A percentile compares a stretch with the other conserved stretches of the same genome.
phyloP scores from a whole-genome alignment of 2,797 vertebrate genomes.

The Microtus californicus region DNA sequence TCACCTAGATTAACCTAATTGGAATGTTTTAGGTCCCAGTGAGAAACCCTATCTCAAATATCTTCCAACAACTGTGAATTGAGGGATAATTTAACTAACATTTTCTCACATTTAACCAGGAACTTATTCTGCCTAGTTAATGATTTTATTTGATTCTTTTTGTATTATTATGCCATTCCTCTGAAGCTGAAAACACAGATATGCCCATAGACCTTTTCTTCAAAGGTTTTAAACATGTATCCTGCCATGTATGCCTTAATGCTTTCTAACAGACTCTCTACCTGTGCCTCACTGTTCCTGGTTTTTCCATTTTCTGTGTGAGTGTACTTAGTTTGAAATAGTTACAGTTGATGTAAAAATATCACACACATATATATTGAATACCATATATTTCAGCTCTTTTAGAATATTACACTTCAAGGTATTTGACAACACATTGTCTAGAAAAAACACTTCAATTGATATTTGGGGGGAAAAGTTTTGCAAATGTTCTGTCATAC shows the following conservation, averaged over 20 bases:
- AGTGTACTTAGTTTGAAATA: not conserved
- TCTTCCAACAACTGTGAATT: not conserved
- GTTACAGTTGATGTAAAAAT: not conserved
- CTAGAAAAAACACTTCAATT: not conserved
- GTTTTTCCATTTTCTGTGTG: constrained; percentile 2
- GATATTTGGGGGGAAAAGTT: constrained; percentile 22
- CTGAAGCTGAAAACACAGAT: not conserved
- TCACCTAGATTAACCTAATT: not conserved
- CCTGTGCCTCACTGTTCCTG: not conserved
- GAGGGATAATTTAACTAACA: not conserved
- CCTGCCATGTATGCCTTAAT: not conserved
- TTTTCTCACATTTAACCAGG: not conserved
- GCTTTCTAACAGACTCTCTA: not conserved
- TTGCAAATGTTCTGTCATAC: not conserved
- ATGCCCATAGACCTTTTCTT: not conserved
- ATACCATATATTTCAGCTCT: not conserved
- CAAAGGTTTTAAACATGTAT: not conserved
- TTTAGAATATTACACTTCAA: not conserved
- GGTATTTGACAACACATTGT: not conserved
- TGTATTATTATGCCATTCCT: not conserved
- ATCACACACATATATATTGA: not conserved
- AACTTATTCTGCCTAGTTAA: not conserved
- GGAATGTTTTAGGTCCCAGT: not conserved
- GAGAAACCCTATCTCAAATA: not conserved
- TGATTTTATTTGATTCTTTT: not conserved